Evolutionary conservation across 2,797 vertebrate genomes (phyloP).

Genomic region (Margarornis squamiger): DNA sequence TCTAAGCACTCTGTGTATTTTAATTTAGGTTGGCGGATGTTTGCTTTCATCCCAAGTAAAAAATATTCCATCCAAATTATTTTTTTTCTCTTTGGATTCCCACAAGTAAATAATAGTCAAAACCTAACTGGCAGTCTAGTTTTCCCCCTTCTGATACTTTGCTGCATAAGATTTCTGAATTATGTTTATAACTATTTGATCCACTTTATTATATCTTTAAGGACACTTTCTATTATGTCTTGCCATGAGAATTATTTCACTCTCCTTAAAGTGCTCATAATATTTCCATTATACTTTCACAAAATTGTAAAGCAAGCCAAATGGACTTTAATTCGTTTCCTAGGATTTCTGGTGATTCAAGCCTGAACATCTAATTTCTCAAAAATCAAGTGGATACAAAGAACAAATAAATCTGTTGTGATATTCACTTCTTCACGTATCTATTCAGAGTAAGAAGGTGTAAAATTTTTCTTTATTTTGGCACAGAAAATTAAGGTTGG

Average conservation of each 20-base stretch:
- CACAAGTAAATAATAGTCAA: background rate
- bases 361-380: background rate
- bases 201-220: background rate
- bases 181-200: background rate
- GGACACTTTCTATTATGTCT: background rate
- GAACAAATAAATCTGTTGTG: background rate
- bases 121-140: background rate
- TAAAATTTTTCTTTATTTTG: background rate
- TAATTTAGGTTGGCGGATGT: background rate
- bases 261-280: background rate
- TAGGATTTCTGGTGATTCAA: background rate
- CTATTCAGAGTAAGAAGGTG: background rate
- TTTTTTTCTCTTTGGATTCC: background rate
- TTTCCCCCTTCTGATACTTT: background rate
- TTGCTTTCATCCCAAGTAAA: background rate
- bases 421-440: background rate
- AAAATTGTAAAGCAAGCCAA: background rate
- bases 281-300: background rate
- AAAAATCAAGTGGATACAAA: background rate
- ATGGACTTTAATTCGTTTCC: background rate
- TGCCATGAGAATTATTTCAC: background rate
- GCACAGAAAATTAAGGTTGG: background rate
- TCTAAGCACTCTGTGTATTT: fast-evolving
- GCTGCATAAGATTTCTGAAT: background rate
- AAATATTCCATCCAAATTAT: background rate